Evolutionary conservation across 2,113 vertebrate genomes (phyloP).

Genomic region (Oenanthe oenanthe): DNA sequence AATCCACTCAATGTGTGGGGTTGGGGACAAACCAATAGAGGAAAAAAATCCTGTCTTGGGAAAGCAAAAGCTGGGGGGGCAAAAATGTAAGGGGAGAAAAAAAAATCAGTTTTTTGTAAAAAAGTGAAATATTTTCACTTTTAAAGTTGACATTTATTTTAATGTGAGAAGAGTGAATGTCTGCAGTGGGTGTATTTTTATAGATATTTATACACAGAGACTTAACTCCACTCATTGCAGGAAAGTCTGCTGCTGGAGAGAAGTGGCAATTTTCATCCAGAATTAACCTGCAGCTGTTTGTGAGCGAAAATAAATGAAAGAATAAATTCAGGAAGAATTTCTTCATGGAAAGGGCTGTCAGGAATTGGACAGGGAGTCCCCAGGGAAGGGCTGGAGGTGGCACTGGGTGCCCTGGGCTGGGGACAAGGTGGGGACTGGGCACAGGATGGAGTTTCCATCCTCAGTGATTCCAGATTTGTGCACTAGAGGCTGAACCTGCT

Average conservation of each 20-base stretch:
- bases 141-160: neutral
- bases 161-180: neutral
- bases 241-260: neutral
- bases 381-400: neutral
- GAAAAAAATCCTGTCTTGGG: neutral
- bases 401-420: neutral
- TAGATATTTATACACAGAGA: rapidly evolving
- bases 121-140: neutral
- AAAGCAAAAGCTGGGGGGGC: neutral
- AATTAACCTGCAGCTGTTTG: rapidly evolving
- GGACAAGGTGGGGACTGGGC: neutral
- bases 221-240: neutral
- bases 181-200: neutral
- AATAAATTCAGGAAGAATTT: neutral
- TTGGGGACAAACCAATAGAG: neutral
- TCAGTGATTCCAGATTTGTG: rapidly evolving
- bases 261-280: neutral
- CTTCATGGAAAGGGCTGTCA: neutral
- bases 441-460: neutral
- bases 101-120: neutral
- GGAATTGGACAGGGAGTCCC: neutral
- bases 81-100: rapidly evolving
- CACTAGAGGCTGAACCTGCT: too few relatives aligned
- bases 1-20: neutral
- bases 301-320: rapidly evolving